phyloP scores from a whole-genome alignment of 2,113 vertebrate species.

The Alectura lathami region DNA sequence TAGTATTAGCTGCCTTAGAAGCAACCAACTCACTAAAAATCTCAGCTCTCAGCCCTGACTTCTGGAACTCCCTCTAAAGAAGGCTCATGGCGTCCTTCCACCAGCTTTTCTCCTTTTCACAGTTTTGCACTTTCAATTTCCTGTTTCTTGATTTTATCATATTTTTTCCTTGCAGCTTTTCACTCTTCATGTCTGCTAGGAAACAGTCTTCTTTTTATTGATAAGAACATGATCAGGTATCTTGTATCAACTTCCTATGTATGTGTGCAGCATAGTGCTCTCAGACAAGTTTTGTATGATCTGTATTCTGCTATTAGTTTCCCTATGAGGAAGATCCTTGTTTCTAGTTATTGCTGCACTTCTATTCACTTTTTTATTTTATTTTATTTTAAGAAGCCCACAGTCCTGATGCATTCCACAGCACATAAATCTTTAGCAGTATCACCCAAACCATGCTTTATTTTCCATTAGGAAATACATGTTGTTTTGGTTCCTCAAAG shows the following conservation, averaged over 20 bases:
- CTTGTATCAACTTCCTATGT: neutral
- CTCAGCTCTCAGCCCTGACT: neutral
- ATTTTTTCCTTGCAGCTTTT: neutral
- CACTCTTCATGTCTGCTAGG: neutral
- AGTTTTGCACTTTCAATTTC: neutral
- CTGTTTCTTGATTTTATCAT: neutral
- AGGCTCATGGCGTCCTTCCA: neutral
- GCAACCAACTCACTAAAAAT: neutral
- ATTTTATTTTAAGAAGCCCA: neutral
- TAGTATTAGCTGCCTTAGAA: neutral
- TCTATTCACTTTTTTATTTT: neutral
- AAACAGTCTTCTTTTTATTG: neutral
- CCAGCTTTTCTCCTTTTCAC: neutral
- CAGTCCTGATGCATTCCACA: neutral
- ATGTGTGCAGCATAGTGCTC: neutral
- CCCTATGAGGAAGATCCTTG: neutral
- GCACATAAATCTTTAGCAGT: neutral
- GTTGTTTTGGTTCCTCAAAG: neutral
- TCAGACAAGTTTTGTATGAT: rapidly evolving
- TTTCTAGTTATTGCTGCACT: neutral
- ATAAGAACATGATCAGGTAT: rapidly evolving
- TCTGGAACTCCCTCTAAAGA: neutral
- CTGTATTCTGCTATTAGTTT: neutral
- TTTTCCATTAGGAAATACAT: neutral
- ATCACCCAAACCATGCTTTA: neutral